Percentiles rank a stretch among this genome's conserved stretches.
Evolutionary conservation across 2,888 invertebrate species (phyloP).

Genomic region (Chloroclysta siterata): DNA sequence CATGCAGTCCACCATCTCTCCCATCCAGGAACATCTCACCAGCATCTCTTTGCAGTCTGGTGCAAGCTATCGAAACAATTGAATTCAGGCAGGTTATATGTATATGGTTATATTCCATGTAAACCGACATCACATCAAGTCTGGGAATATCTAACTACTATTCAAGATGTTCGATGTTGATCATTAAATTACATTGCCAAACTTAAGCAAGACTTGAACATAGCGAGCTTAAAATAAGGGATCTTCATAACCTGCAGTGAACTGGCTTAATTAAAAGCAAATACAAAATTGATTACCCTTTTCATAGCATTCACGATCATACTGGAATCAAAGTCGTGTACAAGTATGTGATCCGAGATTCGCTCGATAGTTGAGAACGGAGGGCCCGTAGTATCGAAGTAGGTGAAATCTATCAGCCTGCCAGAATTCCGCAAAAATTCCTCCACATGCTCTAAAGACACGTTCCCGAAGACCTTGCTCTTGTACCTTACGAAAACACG

Average conservation of each 20-base stretch:
- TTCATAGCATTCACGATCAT: constrained; percentile 49
- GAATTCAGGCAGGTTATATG: background rate
- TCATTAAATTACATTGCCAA: too few species aligned
- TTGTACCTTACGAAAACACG: constrained; percentile 31
- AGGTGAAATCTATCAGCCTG: constrained; percentile 60
- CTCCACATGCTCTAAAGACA: constrained; percentile 48
- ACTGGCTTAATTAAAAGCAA: background rate
- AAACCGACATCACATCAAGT: too few species aligned
- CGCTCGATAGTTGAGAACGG: constrained; percentile 34
- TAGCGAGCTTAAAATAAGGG: too few species aligned
- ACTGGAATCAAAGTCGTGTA: constrained; percentile 32
- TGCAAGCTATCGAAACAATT: constrained; percentile 60
- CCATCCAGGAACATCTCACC: constrained; percentile 76
- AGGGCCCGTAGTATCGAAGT: constrained; percentile 43
- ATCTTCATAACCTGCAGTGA: too few species aligned
- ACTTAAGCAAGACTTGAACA: too few species aligned
- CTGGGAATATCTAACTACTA: too few species aligned
- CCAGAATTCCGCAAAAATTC: constrained; percentile 50
- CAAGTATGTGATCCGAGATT: constrained; percentile 6
- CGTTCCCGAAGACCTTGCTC: constrained; percentile 39
- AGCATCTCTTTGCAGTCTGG: constrained; percentile 82
- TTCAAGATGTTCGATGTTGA: too few species aligned
- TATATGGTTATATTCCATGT: too few species aligned
- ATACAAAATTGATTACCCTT: constrained; percentile 39
- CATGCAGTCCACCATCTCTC: constrained; percentile 60